Evolutionary conservation across 2,888 invertebrate species (phyloP).

Genomic region (Sinohyriopsis cumingii): DNA sequence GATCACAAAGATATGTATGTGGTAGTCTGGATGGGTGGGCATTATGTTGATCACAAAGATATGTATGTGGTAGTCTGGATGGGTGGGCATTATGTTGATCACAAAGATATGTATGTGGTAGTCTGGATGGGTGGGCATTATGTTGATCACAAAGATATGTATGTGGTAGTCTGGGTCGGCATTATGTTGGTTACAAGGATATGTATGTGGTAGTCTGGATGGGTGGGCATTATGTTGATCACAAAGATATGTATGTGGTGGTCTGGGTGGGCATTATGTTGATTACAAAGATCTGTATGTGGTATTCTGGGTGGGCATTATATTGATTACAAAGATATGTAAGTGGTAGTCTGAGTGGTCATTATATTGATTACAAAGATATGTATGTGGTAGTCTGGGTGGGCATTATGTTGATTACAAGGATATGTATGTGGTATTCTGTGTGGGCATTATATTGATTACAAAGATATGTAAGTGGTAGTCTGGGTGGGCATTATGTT

Average conservation of each 20-base stretch:
- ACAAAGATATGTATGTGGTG: slow-evolving; percentile 60
- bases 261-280: slow-evolving; percentile 17
- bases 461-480: slow-evolving; percentile 60
- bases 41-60: slow-evolving; percentile 61
- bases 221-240: slow-evolving; percentile 46
- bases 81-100: slow-evolving; percentile 46
- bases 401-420: slow-evolving; percentile 55
- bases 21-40: too few species aligned
- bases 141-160: slow-evolving; percentile 66
- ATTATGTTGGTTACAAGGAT: slow-evolving; percentile 61
- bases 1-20: slow-evolving; percentile 67
- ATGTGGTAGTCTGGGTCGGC: slow-evolving; percentile 20
- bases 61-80: slow-evolving; percentile 49
- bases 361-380: slow-evolving; percentile 61
- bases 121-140: too few species aligned
- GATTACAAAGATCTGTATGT: slow-evolving; percentile 67
- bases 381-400: slow-evolving; percentile 44
- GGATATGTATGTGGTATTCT: slow-evolving; percentile 53
- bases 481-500: slow-evolving; percentile 19
- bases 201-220: slow-evolving; percentile 49
- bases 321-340: slow-evolving; percentile 66
- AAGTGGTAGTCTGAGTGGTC: slow-evolving; percentile 21
- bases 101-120: slow-evolving; percentile 60
- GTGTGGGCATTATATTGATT: slow-evolving; percentile 46
- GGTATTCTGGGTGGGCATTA: too few species aligned